Conservation (phyloP, 2,797 vertebrate genomes). For the Gymnoscopelus microlampas region DNA sequence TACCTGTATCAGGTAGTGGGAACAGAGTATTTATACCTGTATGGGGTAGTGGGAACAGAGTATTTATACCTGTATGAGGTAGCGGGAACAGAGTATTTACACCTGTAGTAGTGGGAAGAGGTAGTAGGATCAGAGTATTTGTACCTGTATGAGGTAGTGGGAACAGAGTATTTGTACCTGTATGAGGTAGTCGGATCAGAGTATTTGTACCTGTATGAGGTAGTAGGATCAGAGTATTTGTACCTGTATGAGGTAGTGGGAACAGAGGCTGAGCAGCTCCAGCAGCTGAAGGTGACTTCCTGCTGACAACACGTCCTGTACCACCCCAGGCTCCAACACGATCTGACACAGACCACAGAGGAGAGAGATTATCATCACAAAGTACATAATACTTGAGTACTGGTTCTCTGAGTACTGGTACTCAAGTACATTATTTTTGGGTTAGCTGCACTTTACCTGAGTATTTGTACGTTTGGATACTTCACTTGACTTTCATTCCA, state of each 20-base stretch:
- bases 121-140: too few relatives aligned
- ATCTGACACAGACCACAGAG: slow-evolving; percentile 76
- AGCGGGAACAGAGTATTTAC: too few relatives aligned
- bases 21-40: slow-evolving; percentile 54
- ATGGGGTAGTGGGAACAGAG: slow-evolving; percentile 21
- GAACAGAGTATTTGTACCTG: slow-evolving; percentile 83
- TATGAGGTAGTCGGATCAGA: neutral
- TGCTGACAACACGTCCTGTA: slow-evolving; percentile 95
- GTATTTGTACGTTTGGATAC: too few relatives aligned
- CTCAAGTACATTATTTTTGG: too few relatives aligned
- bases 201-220: slow-evolving; percentile 61
- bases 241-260: slow-evolving; percentile 94
- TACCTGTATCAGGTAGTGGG: too few relatives aligned
- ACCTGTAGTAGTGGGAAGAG: too few relatives aligned
- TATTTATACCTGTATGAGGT: neutral
- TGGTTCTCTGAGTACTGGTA: too few relatives aligned
- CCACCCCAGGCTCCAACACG: slow-evolving; percentile 91
- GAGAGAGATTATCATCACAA: too few relatives aligned
- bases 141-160: slow-evolving; percentile 84
- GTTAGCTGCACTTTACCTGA: too few relatives aligned
- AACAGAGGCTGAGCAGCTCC: slow-evolving; percentile 95
- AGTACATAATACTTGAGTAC: too few relatives aligned
- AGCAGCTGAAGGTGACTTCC: slow-evolving; percentile 96
- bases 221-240: slow-evolving; percentile 6
- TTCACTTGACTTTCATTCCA: too few relatives aligned